Evolutionary conservation across 2,888 invertebrate genomes (phyloP), one percentile per base, ranked within the genome.

Genomic region (Ophion costatus): DNA sequence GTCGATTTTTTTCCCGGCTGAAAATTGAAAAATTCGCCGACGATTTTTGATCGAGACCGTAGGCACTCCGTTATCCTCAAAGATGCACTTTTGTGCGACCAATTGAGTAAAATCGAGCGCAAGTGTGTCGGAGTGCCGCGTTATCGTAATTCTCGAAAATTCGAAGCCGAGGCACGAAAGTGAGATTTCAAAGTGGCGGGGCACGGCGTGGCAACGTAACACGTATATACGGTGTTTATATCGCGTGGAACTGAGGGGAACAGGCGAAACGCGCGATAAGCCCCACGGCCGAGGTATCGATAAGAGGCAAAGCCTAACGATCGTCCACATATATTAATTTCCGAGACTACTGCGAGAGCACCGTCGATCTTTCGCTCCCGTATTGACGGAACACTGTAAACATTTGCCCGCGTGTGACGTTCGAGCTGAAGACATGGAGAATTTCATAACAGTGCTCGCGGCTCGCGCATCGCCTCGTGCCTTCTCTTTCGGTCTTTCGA

Each of bases 211-310:
- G 73, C 66, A 74, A 42, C 42, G 22, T 74, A 4, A 74, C 57
- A 67, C 57, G 38, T 57, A 57, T 66, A 74, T 17, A 51, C 9
- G 24, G 51, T 61, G 45, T 69, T 59, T 61, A 14, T 57, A 29
- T 17, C 73, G 64, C 6, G 67, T 11, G 66, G 17, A n/a, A 71
- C 22, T 17, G 42, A 64, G 63, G 67, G 29, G 66, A 80, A 67
- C 80, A 80, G 74, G 77, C 59, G 82, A 82, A 73, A 82, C 7
- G 38, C 71, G 71, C 56, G 82, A 82, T 82, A 78, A 66, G 82
- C 42, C 17, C 29, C 33, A 4, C 29, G 78, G 61, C 45, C 71
- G 66, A 64, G 67, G 64, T 24, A 67, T 69, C 82, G 82, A 82
- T 82, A 82, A 77, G 71, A 73, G 51, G 9, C 33, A 45, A 59